Percentiles rank a stretch among this genome's conserved stretches.
phyloP scores from a whole-genome alignment of 2,113 vertebrate genomes.

The Oreochromis spilurus region DNA sequence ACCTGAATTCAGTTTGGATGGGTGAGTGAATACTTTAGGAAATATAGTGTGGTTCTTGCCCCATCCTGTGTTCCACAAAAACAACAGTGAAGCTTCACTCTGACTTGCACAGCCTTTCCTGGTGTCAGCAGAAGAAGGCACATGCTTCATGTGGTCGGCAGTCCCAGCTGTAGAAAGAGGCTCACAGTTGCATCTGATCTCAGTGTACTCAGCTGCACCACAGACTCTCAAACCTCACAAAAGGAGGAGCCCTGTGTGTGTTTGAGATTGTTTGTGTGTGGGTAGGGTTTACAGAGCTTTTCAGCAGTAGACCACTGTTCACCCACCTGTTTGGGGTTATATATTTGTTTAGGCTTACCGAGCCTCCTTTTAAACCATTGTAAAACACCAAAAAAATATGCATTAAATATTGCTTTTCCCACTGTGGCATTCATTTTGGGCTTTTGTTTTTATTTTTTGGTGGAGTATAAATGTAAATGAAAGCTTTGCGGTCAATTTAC shows the following conservation, averaged over 20 bases:
- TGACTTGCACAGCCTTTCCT: background rate
- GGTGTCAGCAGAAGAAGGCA: conserved; percentile 39
- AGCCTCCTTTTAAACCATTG: background rate
- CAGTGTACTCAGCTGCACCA: conserved; percentile 51
- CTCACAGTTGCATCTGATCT: conserved; percentile 36
- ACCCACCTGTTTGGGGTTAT: conserved; percentile 1
- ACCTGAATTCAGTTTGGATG: background rate
- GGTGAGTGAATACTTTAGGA: background rate
- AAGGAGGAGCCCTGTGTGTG: background rate
- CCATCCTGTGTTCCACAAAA: background rate
- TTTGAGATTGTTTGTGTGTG: background rate
- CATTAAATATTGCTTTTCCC: background rate
- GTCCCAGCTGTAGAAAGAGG: conserved; percentile 39
- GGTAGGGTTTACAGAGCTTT: conserved; percentile 6
- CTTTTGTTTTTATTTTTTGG: background rate
- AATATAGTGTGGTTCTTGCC: background rate
- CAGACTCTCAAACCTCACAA: conserved; percentile 27
- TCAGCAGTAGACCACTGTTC: background rate
- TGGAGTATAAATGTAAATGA: background rate
- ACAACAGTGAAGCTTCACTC: background rate
- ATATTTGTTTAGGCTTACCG: background rate
- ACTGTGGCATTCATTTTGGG: background rate
- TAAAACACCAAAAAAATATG: background rate
- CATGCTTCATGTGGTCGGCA: conserved; percentile 44
- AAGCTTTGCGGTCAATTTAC: background rate